Percentiles rank a stretch among this genome's conserved stretches.
These are phyloP conservation scores for Turritopsis rubra DNA, from an alignment of 30 jellyfish, hydroid and myxozoan species.

Conservation along the genomic window DNA sequence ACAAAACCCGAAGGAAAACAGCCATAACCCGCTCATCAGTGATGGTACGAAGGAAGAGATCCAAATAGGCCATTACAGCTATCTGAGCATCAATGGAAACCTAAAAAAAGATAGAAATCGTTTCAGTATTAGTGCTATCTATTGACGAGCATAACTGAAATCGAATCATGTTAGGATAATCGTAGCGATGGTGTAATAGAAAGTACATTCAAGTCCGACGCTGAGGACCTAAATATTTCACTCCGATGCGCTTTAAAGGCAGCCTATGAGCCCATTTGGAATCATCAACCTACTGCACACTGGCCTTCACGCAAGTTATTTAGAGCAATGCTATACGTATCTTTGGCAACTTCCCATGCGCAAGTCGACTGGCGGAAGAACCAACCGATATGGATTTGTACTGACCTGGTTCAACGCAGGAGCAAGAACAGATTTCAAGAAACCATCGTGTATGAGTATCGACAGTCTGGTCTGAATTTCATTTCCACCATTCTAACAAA, in stretches of 20 bases:
- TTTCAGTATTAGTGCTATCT: background rate
- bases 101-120: constrained; percentile 36
- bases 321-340: too few species aligned
- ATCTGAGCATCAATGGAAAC: constrained; percentile 52
- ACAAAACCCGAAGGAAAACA: constrained; percentile 45
- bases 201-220: too few species aligned
- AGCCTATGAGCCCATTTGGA: too few species aligned
- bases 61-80: constrained; percentile 82
- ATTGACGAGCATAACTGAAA: too few species aligned
- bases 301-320: too few species aligned
- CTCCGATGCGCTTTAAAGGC: too few species aligned
- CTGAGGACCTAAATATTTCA: too few species aligned
- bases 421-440: constrained; percentile 71
- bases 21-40: constrained; percentile 50
- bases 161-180: too few species aligned
- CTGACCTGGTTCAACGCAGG: constrained; percentile 94
- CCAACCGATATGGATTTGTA: background rate
- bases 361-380: too few species aligned
- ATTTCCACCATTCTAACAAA: constrained; percentile 39
- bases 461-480: constrained; percentile 42
- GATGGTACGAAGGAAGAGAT: constrained; percentile 58
- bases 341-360: too few species aligned
- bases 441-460: constrained; percentile 71
- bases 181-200: too few species aligned
- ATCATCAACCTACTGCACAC: too few species aligned